phyloP scores from a whole-genome alignment of 2,888 invertebrate species.

The Lasioglossum calceatum region DNA sequence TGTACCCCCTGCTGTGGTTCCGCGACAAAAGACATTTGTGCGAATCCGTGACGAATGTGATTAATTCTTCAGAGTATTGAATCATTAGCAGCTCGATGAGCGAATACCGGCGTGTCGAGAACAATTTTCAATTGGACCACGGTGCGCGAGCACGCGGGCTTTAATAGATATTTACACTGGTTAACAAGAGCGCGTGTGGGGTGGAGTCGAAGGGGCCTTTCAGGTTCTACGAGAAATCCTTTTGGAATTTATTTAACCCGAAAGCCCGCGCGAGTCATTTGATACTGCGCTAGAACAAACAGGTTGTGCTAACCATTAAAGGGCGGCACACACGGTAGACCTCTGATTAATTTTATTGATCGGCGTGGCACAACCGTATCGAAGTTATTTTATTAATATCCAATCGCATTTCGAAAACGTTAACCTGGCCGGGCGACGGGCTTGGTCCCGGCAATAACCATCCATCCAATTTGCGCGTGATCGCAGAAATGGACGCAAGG shows the following conservation, averaged over 20 bases:
- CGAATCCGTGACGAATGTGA: not conserved
- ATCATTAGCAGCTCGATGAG: not conserved
- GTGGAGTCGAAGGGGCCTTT: not conserved
- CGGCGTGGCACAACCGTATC: conserved; percentile 23
- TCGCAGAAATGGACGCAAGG: conserved; percentile 55
- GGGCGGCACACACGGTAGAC: conserved; percentile 6
- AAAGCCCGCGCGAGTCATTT: not conserved
- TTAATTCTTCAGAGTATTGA: not conserved
- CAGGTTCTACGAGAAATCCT: not conserved
- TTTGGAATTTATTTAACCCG: not conserved
- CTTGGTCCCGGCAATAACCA: conserved; percentile 43
- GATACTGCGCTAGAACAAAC: not conserved
- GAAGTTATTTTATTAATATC: conserved; percentile 59
- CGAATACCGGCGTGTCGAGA: not conserved
- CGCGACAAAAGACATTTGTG: not conserved
- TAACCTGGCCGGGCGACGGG: not conserved
- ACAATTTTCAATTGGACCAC: not conserved
- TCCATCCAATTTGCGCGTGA: conserved; percentile 59
- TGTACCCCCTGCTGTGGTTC: not conserved
- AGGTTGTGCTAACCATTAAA: conserved; percentile 3
- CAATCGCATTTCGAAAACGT: conserved; percentile 55
- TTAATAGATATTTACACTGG: not conserved
- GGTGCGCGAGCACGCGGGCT: not conserved
- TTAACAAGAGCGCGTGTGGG: not conserved
- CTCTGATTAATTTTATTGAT: conserved; percentile 49